These are phyloP conservation scores for Cheirogaleus major DNA, from an alignment of 2,797 vertebrate species.

Conservation along the genomic window DNA sequence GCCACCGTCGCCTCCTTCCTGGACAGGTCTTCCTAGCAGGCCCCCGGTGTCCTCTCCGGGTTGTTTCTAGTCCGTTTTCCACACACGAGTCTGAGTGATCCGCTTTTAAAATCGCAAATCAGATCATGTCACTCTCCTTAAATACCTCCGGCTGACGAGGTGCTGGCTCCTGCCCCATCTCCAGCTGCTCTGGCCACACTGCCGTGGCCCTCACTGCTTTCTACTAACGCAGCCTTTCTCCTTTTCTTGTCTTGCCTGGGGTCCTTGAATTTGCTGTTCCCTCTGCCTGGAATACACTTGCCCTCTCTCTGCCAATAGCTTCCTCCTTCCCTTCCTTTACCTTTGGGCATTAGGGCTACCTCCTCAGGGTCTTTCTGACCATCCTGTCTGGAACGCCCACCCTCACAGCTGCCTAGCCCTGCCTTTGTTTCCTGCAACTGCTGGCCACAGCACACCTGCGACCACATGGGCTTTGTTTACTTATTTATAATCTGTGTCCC, in stretches of 20 bases:
- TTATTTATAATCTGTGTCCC: not conserved
- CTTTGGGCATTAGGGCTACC: not conserved
- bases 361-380: not conserved
- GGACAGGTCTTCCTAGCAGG: not conserved
- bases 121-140: not conserved
- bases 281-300: not conserved
- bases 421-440: not conserved
- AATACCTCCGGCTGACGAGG: not conserved
- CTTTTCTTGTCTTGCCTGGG: not conserved
- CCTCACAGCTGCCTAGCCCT: too few relatives aligned
- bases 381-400: not conserved
- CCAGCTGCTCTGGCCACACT: not conserved
- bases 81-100: not conserved
- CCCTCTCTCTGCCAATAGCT: not conserved
- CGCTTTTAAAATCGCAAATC: not conserved
- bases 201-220: not conserved
- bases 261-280: not conserved
- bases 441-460: not conserved
- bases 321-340: not conserved
- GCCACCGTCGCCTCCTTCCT: not conserved
- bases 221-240: not conserved
- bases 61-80: not conserved
- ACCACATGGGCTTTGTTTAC: not conserved
- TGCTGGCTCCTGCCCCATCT: not conserved
- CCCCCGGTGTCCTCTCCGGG: not conserved